Base-by-base conservation (phyloP, 2,113 vertebrate genomes). In the Symphodus melops region DNA sequence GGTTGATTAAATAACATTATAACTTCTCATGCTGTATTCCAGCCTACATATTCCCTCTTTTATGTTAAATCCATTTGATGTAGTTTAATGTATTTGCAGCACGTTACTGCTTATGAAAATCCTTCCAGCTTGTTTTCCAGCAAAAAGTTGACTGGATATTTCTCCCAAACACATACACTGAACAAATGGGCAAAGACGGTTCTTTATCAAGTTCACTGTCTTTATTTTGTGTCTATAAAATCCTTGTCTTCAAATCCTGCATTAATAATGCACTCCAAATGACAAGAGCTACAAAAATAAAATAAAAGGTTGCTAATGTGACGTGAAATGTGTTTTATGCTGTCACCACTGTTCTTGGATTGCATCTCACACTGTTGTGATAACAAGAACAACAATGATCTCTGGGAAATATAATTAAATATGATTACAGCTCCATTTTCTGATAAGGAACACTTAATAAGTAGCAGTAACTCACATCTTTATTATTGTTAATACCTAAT, bases 181-280 rank as follows among this genome's bases (percentile, higher is more conserved):
- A 60, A 55, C 23, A 33, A 62, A 9, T 23, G 23, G 14, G 16
- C 33, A 46, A 5, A 16, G n/a, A 16, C 19, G 19, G 5, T 53
- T 48, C 20, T 59, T 75, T 21, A 75, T 25, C 37, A 75, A 60
- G 39, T 39, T 70, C 60, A 48, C 55, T 55, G 41, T 67, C 39
- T 76, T 82, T 68, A 72, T 77, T 44, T 82, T 68, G 23, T 37
- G 3, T 58, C 25, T 68, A 62, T 52, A 72, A 82, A 70, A 76
- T 25, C 0, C 10, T 59, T 12, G 3, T 42, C 19, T n/a, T 51
- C 36, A 60, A 48, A 49, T 64, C 53, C 20, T 46, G 62, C 37
- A 20, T 51, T 6, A 67, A 51, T 55, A 67, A 62, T 20, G 19
- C 19, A 65, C 48, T 49, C 28, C 20, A 25, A 48, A 49, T 16